phyloP scores from a whole-genome alignment of 1,140 invertebrate species.

The Drosophila ananassae region DNA sequence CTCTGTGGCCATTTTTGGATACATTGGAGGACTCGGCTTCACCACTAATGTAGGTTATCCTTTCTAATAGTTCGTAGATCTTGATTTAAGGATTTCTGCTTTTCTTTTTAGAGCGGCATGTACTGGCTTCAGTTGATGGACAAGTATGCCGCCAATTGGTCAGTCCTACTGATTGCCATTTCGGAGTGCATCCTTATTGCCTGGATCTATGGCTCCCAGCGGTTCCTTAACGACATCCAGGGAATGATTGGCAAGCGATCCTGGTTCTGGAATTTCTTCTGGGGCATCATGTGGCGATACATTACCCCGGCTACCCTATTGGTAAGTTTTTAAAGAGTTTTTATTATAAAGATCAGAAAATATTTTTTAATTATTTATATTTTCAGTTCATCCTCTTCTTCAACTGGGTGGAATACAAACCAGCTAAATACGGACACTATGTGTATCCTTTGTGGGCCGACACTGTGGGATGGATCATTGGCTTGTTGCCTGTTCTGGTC shows the following conservation, averaged over 20 bases:
- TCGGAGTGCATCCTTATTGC: constrained; percentile 91
- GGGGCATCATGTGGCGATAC: constrained; percentile 92
- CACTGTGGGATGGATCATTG: constrained; percentile 90
- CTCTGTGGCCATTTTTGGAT: constrained; percentile 89
- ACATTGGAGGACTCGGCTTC: constrained; percentile 90
- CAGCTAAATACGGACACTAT: constrained; percentile 89
- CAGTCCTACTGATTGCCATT: constrained; percentile 92
- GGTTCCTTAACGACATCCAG: constrained; percentile 91
- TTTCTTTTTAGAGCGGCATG: constrained; percentile 89
- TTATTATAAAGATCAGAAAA: not conserved
- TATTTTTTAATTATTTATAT: no score
- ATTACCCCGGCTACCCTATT: constrained; percentile 91
- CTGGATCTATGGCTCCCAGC: constrained; percentile 93
- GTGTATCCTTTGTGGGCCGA: constrained; percentile 92
- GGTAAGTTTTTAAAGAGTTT: constrained; percentile 67
- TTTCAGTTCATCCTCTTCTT: constrained; percentile 91
- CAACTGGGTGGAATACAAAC: constrained; percentile 93
- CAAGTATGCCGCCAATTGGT: constrained; percentile 94
- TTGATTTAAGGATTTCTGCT: not conserved
- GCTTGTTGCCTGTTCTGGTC: constrained; percentile 89
- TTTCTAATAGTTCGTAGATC: not conserved
- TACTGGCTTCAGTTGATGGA: constrained; percentile 94
- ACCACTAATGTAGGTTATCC: constrained; percentile 88
- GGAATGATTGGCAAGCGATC: constrained; percentile 91
- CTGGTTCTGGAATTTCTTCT: constrained; percentile 89